phyloP scores from a whole-genome alignment of 2,113 vertebrate genomes.

The Varanus komodoensis region DNA sequence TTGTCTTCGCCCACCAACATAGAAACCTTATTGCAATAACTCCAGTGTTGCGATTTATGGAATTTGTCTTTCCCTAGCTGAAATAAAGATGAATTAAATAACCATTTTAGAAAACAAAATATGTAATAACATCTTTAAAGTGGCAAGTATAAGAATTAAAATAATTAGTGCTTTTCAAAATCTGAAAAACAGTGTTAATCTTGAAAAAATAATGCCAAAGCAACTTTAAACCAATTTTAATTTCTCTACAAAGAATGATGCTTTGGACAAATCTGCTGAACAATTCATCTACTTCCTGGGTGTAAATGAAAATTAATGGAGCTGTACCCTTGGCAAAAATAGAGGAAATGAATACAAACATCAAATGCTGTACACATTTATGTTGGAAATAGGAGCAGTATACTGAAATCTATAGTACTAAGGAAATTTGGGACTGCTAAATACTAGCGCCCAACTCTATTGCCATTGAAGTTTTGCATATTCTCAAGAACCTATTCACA shows the following conservation, averaged over 20 bases:
- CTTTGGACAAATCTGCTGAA: neutral
- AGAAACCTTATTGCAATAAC: conserved; percentile 79
- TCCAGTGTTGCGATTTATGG: conserved; percentile 90
- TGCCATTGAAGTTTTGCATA: neutral
- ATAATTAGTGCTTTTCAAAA: neutral
- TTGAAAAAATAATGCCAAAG: neutral
- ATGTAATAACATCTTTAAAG: conserved; percentile 9
- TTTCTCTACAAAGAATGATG: neutral
- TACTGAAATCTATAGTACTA: neutral
- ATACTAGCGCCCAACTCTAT: neutral
- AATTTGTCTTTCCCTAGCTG: conserved; percentile 87
- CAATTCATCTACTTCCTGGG: neutral
- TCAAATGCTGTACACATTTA: neutral
- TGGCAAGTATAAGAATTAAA: accelerated
- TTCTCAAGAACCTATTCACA: neutral
- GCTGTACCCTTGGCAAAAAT: neutral
- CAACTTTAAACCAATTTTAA: conserved; percentile 27
- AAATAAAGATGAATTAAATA: conserved; percentile 45
- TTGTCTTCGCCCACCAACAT: conserved; percentile 82
- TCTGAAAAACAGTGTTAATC: neutral
- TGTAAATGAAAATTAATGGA: neutral
- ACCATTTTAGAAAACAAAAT: neutral
- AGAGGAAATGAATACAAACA: conserved; percentile 2
- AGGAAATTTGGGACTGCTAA: neutral
- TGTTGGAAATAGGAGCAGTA: neutral